A percentile compares a stretch with the other conserved stretches of the same genome.
phyloP scores from a whole-genome alignment of 2,797 vertebrate genomes.

The Bradypodion ventrale region DNA sequence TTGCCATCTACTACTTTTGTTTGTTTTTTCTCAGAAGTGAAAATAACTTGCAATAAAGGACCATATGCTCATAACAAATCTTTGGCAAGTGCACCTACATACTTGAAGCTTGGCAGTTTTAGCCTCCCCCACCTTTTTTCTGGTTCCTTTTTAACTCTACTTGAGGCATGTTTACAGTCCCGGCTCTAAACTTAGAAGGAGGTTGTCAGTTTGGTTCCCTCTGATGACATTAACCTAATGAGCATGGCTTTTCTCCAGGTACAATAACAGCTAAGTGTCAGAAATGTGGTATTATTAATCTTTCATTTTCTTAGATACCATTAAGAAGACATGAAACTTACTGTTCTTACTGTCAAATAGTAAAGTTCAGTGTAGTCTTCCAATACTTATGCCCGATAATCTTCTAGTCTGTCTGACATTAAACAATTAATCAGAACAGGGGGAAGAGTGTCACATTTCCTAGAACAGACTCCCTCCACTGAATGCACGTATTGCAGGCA shows the following conservation, averaged over 20 bases:
- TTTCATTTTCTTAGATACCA: neutral
- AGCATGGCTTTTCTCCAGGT: neutral
- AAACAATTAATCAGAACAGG: neutral
- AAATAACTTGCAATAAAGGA: neutral
- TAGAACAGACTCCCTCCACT: neutral
- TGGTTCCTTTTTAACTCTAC: neutral
- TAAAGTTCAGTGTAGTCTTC: neutral
- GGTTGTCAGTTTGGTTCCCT: neutral
- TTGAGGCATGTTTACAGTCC: constrained; percentile 4
- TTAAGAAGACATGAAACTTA: neutral
- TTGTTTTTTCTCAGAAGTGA: neutral
- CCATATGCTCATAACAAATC: neutral
- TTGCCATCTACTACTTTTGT: neutral
- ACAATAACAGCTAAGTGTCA: neutral
- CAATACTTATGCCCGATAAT: neutral
- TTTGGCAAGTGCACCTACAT: neutral
- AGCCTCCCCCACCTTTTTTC: neutral
- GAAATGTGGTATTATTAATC: neutral
- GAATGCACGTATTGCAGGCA: neutral
- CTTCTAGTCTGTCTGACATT: neutral
- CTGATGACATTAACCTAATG: constrained; percentile 2
- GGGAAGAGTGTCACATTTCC: neutral
- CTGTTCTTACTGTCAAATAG: neutral
- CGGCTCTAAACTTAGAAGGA: constrained; percentile 15
- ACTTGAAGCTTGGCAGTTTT: neutral